Percentiles rank a stretch among this genome's conserved stretches.
phyloP scores from a whole-genome alignment of 2,797 vertebrate genomes.

The Micropoecilia bifurca region DNA sequence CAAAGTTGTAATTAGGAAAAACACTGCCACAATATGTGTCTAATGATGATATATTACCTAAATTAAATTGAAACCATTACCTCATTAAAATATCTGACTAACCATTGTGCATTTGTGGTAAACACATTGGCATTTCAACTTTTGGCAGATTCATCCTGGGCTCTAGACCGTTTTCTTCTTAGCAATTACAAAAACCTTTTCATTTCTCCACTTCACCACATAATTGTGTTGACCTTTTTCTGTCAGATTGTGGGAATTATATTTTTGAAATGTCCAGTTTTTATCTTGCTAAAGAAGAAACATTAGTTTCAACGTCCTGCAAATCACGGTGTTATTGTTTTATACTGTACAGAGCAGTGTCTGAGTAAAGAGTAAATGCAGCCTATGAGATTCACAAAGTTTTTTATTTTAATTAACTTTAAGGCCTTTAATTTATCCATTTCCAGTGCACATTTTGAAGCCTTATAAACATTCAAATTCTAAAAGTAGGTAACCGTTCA shows the following conservation, averaged over 20 bases:
- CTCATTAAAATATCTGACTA: slow-evolving; percentile 47
- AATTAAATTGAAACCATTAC: slow-evolving; percentile 40
- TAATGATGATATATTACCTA: slow-evolving; percentile 63
- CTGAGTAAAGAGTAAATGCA: neutral
- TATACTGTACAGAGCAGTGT: neutral
- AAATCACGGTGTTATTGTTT: neutral
- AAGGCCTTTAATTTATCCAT: neutral
- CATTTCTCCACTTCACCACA: neutral
- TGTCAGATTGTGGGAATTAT: slow-evolving; percentile 3
- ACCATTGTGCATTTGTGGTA: slow-evolving; percentile 27
- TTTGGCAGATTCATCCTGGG: neutral
- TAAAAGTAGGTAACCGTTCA: no score
- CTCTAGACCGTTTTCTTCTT: slow-evolving; percentile 17
- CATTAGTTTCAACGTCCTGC: neutral
- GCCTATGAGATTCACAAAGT: neutral
- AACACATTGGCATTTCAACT: slow-evolving; percentile 24
- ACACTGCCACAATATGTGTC: slow-evolving; percentile 47
- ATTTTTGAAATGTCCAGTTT: slow-evolving; percentile 17
- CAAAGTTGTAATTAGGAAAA: slow-evolving; percentile 52
- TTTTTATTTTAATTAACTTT: neutral
- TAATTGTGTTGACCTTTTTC: neutral
- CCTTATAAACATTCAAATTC: neutral
- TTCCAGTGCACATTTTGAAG: neutral
- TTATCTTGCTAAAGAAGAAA: neutral
- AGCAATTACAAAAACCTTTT: slow-evolving; percentile 6